These are phyloP conservation scores for Dromaius novaehollandiae DNA, from an alignment of 2,113 vertebrate species.

Conservation along the genomic window DNA sequence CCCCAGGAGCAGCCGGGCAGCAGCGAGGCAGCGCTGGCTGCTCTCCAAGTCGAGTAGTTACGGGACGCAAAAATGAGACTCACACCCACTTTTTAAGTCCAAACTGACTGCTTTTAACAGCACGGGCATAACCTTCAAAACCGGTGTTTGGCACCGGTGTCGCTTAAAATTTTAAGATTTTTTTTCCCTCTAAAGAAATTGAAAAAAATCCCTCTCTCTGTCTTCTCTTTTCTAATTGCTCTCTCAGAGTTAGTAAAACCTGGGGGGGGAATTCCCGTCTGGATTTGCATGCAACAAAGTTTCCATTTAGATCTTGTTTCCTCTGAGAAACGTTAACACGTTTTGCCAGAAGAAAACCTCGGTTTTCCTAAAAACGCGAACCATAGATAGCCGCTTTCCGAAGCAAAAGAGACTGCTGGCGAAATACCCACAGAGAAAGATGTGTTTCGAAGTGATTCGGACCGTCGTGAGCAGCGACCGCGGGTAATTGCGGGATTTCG, in stretches of 20 bases:
- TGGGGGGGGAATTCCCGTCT: rapidly evolving
- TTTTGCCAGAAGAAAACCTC: neutral
- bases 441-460: neutral
- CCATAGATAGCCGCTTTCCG: neutral
- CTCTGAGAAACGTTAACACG: rapidly evolving
- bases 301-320: neutral
- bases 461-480: neutral
- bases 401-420: neutral
- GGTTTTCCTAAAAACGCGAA: neutral
- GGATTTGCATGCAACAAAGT: neutral
- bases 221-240: neutral
- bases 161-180: neutral
- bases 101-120: rapidly evolving
- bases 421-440: neutral
- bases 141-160: neutral
- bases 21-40: neutral
- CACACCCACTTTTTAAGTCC: neutral
- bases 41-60: neutral
- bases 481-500: neutral
- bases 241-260: neutral
- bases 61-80: too few species aligned
- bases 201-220: neutral
- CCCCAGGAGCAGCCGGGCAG: neutral
- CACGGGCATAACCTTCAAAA: too few species aligned
- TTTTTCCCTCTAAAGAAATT: neutral